A percentile compares a stretch with the other conserved stretches of the same genome.
Conservation (phyloP, 2,888 invertebrate genomes). For the Lamellibrachia satsuma region DNA sequence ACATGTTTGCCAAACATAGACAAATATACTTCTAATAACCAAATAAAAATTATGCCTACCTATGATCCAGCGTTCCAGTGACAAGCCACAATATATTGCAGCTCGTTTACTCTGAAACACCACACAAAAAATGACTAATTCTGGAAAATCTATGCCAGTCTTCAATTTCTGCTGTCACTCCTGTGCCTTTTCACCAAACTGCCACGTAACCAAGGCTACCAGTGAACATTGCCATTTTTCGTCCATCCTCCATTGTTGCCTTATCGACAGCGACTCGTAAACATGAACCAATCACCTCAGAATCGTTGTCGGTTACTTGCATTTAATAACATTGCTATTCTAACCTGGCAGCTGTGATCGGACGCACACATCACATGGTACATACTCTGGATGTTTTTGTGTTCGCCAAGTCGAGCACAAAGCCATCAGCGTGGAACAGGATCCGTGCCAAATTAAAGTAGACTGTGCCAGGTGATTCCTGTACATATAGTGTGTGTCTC, state of each 20-base stretch:
- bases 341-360: neutral
- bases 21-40: neutral
- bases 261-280: neutral
- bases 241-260: neutral
- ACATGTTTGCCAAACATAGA: neutral
- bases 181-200: neutral
- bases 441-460: neutral
- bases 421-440: neutral
- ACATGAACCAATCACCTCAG: neutral
- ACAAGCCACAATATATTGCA: neutral
- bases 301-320: neutral
- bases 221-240: neutral
- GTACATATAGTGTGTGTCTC: neutral
- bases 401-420: neutral
- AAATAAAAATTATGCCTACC: neutral
- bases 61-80: neutral
- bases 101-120: neutral
- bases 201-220: neutral
- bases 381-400: neutral
- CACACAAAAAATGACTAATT: neutral
- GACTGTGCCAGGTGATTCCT: neutral
- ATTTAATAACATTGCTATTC: neutral
- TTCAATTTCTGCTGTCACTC: neutral
- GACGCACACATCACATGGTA: neutral
- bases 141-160: neutral